Base-by-base conservation (phyloP, 2,113 vertebrate genomes). In the Aspidoscelis tigris region DNA sequence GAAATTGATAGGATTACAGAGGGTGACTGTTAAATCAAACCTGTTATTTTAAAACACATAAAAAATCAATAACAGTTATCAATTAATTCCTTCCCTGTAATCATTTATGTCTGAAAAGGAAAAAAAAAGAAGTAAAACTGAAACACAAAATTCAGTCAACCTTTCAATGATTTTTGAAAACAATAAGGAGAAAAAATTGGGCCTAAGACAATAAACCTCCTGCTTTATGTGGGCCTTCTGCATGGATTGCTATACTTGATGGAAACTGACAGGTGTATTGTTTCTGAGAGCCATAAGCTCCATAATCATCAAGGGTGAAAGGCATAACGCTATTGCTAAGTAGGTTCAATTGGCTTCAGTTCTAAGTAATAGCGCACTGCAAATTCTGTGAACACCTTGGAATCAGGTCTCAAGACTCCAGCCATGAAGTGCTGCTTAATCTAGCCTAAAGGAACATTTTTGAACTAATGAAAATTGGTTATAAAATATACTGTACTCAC, bases 401-500 rank as follows among this genome's bases (percentile, higher is more conserved):
- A 96, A 97, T 97, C 95, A 94, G 96, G 96, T 97, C 97, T 97
- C 94, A 92, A 95, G 95, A 94, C 96, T 97, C 95, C 85, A 81
- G 94, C 95, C 94, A 96, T 96, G 97, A 97, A 98, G 97, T 96
- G 97, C 96, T 96, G 97, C 97, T 97, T 97, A 97, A 98, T 98
- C 97, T 97, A 97, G 97, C 98, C 98, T 98, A 94, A 97, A 97
- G 97, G 98, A 97, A 98, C 97, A 98, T 96, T 97, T 97, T 94
- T 96, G 95, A 95, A 97, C 97, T 85, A 98, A 99, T 98, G 97
- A 99, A 99, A 99, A 99, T 97, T 97, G 97, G 97, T 98, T 98
- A 97, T 98, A 98, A 99, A 98, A 98, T 97, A 98, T 98, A 98
- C 98, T 97, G 97, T 98, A 98, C 97, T 96, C 96, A 96, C 96